Evolutionary conservation across 2,888 invertebrate genomes (phyloP), one percentile per base, ranked within the genome.

Genomic region (Diadegma fenestrale): DNA sequence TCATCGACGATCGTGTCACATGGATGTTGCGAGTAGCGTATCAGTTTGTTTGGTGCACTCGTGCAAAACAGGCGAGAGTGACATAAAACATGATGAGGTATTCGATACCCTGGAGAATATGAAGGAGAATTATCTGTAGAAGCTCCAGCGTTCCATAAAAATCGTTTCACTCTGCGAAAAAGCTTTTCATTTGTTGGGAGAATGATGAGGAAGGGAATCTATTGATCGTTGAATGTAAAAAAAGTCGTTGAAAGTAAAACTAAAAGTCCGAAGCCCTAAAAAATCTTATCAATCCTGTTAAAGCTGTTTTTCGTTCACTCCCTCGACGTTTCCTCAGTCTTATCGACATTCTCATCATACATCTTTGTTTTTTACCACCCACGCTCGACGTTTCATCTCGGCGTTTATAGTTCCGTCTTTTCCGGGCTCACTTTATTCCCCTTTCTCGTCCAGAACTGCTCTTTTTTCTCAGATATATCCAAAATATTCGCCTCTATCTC

Each of bases 351-450:
- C 73, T 26, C 19, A 26, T 58, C 22, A 22, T 68, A 63, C 63
- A 66, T 73, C 72, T 68, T 37, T 48, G 33, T 58, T 30, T 37
- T 64, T 17, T 33, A 64, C 64, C 73, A 41, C 54, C 77, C 43
- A 54, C 37, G 54, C 66, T 61, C 33, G 41, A 26, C 66, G 33
- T 58, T 68, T 77, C 69, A 41, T 77, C 73, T 43, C 68, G 30
- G 73, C 48, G 26, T 37, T 61, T 61, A 83, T 75, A 64, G 43
- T 54, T 64, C 64, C n/a, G 30, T 79, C 73, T 69, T 83, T 83
- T 73, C 37, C 48, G 19, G 75, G 48, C n/a, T 68, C 43, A 75
- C 48, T 61, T 63, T 41, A 22, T 83, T 37, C 6, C 72, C 72
- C 72, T 33, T 26, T 45, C 37, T 68, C 73, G 58, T 73, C 61